phyloP scores from a whole-genome alignment of 1,140 invertebrate species.

The Lucilia cuprina region DNA sequence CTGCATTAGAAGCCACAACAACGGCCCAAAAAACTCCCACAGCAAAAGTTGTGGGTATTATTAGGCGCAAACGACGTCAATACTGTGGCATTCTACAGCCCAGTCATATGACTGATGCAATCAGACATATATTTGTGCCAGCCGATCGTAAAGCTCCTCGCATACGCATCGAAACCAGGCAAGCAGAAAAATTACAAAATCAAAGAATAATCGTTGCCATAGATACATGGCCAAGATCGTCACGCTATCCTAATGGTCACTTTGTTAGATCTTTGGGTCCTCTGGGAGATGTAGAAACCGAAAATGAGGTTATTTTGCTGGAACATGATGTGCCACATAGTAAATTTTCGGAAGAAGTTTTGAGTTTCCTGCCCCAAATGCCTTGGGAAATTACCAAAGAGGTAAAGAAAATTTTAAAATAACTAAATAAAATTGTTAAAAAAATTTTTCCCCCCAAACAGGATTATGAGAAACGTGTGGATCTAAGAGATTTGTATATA shows the following conservation, averaged over 20 bases:
- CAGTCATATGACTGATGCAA: conserved; percentile 75
- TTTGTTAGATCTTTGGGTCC: conserved; percentile 86
- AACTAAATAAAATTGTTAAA: background rate
- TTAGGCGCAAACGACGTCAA: conserved; percentile 94
- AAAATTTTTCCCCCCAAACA: conserved; percentile 55
- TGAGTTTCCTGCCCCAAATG: conserved; percentile 88
- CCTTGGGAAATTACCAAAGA: conserved; percentile 89
- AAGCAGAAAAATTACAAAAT: conserved; percentile 79
- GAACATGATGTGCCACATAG: conserved; percentile 98
- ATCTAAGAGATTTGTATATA: conserved; percentile 85
- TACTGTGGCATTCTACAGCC: conserved; percentile 94
- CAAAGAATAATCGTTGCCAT: conserved; percentile 92
- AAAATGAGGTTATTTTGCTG: conserved; percentile 93
- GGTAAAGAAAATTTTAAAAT: conserved; percentile 63
- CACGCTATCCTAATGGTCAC: conserved; percentile 80
- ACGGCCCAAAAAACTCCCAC: conserved; percentile 69
- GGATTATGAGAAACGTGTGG: conserved; percentile 81
- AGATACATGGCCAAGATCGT: conserved; percentile 90
- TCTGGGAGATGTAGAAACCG: conserved; percentile 84
- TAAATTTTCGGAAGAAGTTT: conserved; percentile 92
- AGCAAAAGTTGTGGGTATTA: conserved; percentile 92
- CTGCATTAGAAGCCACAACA: conserved; percentile 21
- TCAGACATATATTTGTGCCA: conserved; percentile 86
- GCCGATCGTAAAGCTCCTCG: conserved; percentile 90
- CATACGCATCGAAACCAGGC: conserved; percentile 90